Evolutionary conservation across 2,888 invertebrate species (phyloP).

Genomic region (Drosophila heteroneura): DNA sequence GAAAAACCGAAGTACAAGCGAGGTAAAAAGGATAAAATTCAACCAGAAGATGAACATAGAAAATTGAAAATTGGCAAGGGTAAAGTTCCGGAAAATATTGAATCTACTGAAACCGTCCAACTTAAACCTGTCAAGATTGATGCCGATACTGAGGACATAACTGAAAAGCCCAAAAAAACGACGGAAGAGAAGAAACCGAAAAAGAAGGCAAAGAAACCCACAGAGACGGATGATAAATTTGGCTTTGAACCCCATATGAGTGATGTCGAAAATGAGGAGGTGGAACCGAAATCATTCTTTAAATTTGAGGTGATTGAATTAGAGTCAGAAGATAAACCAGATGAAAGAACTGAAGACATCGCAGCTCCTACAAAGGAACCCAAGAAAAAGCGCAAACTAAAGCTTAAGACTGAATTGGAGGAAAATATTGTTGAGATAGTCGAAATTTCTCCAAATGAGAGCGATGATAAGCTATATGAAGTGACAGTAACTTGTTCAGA

Average conservation of each 20-base stretch:
- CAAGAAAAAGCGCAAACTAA: conserved; percentile 82
- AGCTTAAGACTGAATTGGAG: conserved; percentile 83
- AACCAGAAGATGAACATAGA: conserved; percentile 59
- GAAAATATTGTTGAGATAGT: conserved; percentile 85
- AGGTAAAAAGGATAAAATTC: conserved; percentile 65
- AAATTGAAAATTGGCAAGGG: conserved; percentile 82
- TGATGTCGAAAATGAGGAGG: conserved; percentile 48
- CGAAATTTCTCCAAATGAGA: conserved; percentile 76
- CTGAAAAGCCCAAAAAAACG: conserved; percentile 37
- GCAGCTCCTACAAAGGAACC: conserved; percentile 64
- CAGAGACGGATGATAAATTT: conserved; percentile 54
- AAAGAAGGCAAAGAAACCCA: conserved; percentile 64
- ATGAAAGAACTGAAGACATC: conserved; percentile 66
- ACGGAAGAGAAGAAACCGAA: conserved; percentile 57
- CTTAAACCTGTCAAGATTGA: conserved; percentile 76
- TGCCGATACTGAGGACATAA: conserved; percentile 26
- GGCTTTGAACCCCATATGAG: conserved; percentile 60
- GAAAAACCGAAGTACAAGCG: conserved; percentile 84
- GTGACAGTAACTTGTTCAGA: conserved; percentile 68
- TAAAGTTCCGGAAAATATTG: conserved; percentile 75
- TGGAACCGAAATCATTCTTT: conserved; percentile 66
- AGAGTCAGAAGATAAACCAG: conserved; percentile 59
- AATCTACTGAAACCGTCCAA: conserved; percentile 81
- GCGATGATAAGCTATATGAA: conserved; percentile 64
- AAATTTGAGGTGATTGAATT: conserved; percentile 77